Percentiles rank a stretch among this genome's conserved stretches.
phyloP scores from a whole-genome alignment of 2,113 vertebrate genomes.

The Perognathus longimembris region DNA sequence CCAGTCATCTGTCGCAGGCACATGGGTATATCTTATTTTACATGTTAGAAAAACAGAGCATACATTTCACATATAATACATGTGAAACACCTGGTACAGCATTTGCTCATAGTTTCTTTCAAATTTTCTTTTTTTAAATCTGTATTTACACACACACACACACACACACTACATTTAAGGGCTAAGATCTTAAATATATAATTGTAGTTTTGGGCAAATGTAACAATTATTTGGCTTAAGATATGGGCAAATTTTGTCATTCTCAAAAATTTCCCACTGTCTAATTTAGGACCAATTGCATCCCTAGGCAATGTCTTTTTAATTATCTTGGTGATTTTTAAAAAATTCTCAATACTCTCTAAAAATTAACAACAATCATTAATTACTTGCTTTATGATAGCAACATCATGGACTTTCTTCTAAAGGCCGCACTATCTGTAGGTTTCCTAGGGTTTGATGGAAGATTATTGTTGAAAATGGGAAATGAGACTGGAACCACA shows the following conservation, averaged over 20 bases:
- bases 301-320: neutral
- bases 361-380: neutral
- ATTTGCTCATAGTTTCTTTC: neutral
- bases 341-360: neutral
- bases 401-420: neutral
- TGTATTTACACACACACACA: neutral
- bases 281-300: neutral
- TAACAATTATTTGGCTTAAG: neutral
- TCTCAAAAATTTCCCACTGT: neutral
- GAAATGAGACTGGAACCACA: neutral
- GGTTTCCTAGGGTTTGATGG: neutral
- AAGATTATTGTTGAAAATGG: neutral
- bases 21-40: neutral
- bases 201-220: neutral
- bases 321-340: neutral
- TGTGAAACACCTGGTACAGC: neutral
- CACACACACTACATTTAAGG: neutral
- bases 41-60: neutral
- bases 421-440: neutral
- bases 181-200: neutral
- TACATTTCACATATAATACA: neutral
- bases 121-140: neutral
- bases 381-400: neutral
- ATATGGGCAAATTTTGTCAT: neutral
- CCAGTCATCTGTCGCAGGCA: too few relatives aligned